These are phyloP conservation scores for Schrankia costaestrigalis DNA, from an alignment of 2,888 invertebrate species.

Conservation along the genomic window DNA sequence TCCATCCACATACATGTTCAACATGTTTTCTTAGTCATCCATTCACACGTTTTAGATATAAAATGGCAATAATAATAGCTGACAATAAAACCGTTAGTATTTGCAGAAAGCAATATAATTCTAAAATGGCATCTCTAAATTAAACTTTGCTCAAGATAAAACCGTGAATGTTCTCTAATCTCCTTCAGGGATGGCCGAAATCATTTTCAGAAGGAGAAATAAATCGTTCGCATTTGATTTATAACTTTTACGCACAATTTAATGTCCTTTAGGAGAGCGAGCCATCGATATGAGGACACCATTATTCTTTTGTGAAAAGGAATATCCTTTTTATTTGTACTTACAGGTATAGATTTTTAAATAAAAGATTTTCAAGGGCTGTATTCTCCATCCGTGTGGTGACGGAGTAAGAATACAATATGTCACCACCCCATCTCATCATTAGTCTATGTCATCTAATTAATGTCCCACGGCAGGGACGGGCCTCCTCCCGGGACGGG, in stretches of 20 bases:
- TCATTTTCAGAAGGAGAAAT: constrained; percentile 27
- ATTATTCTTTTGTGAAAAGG: constrained; percentile 8
- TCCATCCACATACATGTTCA: too few relatives aligned
- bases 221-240: constrained; percentile 33
- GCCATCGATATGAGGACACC: constrained; percentile 17
- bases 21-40: too few relatives aligned
- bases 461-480: too few relatives aligned
- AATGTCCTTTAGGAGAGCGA: constrained; percentile 19
- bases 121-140: constrained; percentile 6
- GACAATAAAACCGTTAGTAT: not conserved
- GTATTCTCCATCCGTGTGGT: too few relatives aligned
- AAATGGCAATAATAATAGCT: not conserved
- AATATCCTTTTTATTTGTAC: constrained; percentile 1
- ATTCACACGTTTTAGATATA: too few relatives aligned
- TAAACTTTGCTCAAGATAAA: constrained; percentile 19
- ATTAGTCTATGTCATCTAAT: too few relatives aligned
- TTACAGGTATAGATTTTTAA: not conserved
- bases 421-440: too few relatives aligned
- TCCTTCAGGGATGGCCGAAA: constrained; percentile 24
- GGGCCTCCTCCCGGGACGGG: too few relatives aligned
- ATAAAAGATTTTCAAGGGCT: too few relatives aligned
- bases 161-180: constrained; percentile 24
- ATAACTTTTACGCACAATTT: constrained; percentile 30
- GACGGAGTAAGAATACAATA: too few relatives aligned
- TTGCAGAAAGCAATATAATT: constrained; percentile 1